Evolutionary conservation across 2,113 vertebrate genomes (phyloP).

Genomic region (Xyliphius kryptos): DNA sequence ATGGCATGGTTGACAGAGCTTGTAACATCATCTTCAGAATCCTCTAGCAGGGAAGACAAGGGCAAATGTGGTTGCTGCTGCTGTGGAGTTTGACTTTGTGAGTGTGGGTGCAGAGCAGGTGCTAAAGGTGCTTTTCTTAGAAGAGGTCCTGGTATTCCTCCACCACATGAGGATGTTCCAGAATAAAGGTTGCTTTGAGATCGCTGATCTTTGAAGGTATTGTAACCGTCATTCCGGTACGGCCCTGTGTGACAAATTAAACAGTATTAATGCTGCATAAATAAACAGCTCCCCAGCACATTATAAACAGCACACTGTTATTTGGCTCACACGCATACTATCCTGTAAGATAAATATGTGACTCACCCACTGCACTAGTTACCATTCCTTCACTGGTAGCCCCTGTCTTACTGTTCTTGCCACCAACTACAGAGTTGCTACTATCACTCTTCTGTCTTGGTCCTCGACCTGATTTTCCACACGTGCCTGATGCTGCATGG

Average conservation of each 20-base stretch:
- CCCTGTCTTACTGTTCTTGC: slow-evolving; percentile 61
- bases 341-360: slow-evolving; percentile 48
- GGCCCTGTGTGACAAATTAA: slow-evolving; percentile 44
- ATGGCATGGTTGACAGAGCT: slow-evolving; percentile 74
- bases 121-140: slow-evolving; percentile 73
- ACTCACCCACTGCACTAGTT: slow-evolving; percentile 68
- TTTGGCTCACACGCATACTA: slow-evolving; percentile 37
- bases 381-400: slow-evolving; percentile 63
- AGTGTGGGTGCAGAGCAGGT: slow-evolving; percentile 71
- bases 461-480: slow-evolving; percentile 71
- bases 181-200: slow-evolving; percentile 71
- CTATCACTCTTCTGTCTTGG: slow-evolving; percentile 56
- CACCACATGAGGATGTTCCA: slow-evolving; percentile 68
- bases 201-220: slow-evolving; percentile 72
- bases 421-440: slow-evolving; percentile 35
- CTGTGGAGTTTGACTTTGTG: slow-evolving; percentile 68
- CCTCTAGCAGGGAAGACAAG: slow-evolving; percentile 71
- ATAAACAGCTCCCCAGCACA: slow-evolving; percentile 23
- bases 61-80: slow-evolving; percentile 71
- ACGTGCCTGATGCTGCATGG: slow-evolving; percentile 82
- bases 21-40: slow-evolving; percentile 74
- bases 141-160: slow-evolving; percentile 67
- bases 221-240: slow-evolving; percentile 68
- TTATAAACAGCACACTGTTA: slow-evolving; percentile 24
- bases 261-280: slow-evolving; percentile 41